These are phyloP conservation scores for Oreochromis tanganicae DNA, from an alignment of 2,113 vertebrate genomes.

Conservation along the genomic window DNA sequence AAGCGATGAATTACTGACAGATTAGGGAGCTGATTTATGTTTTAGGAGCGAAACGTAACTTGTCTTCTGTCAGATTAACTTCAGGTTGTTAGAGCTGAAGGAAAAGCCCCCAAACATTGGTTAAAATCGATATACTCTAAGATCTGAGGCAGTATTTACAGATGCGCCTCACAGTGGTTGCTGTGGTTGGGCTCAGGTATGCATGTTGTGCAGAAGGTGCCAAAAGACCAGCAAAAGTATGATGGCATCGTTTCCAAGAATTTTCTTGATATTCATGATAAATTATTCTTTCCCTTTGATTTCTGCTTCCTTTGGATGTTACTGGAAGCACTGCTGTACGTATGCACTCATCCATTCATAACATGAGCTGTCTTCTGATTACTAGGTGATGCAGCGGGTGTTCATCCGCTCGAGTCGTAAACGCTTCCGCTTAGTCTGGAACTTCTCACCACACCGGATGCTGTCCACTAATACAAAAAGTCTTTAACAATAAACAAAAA, in stretches of 20 bases:
- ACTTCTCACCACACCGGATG: conserved; percentile 3
- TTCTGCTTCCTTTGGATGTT: background rate
- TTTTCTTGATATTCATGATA: background rate
- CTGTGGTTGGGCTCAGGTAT: background rate
- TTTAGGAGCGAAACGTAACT: background rate
- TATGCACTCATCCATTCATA: background rate
- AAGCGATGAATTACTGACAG: conserved; percentile 8
- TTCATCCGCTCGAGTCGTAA: background rate
- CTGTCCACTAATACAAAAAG: conserved; percentile 17
- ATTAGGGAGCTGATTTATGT: conserved; percentile 37
- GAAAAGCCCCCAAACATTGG: background rate
- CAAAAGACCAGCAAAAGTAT: background rate
- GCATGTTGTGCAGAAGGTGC: background rate
- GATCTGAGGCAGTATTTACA: background rate
- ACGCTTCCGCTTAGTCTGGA: conserved; percentile 10
- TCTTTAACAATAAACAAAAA: conserved; percentile 29
- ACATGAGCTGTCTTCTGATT: background rate
- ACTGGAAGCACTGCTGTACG: background rate
- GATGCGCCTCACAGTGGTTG: background rate
- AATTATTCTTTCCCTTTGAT: background rate
- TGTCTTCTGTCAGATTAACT: background rate
- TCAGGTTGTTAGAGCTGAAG: background rate
- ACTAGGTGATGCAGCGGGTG: background rate
- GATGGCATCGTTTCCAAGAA: background rate
- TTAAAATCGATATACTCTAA: background rate